Conservation (phyloP, 2,113 vertebrate genomes). For the Chamaea fasciata region DNA sequence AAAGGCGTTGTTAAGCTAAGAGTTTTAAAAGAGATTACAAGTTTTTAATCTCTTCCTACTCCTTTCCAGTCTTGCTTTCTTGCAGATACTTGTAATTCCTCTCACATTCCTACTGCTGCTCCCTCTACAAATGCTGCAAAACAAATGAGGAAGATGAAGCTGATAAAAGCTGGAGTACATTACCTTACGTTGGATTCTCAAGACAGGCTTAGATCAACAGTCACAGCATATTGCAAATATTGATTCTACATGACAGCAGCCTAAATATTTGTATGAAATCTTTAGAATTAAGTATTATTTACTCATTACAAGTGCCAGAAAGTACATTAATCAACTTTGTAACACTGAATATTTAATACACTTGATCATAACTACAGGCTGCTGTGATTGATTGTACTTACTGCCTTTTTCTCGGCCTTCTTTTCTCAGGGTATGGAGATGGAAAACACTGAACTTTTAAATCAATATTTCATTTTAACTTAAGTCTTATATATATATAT, state of each 20-base stretch:
- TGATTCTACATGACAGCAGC: background rate
- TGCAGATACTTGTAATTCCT: conserved; percentile 55
- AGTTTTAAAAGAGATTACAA: background rate
- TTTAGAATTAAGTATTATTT: background rate
- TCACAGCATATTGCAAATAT: background rate
- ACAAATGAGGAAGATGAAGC: background rate
- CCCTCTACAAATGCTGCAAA: background rate
- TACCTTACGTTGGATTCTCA: background rate
- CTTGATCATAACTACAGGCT: background rate
- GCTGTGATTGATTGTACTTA: background rate
- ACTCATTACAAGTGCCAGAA: background rate
- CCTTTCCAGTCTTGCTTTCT: conserved; percentile 23
- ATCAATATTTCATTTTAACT: background rate
- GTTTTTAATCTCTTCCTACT: conserved; percentile 15
- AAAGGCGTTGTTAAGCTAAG: background rate
- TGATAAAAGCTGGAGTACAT: background rate
- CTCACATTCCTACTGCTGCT: conserved; percentile 12
- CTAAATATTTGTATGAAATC: background rate
- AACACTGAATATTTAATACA: background rate
- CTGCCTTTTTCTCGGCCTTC: background rate
- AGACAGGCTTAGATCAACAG: background rate
- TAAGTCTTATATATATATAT: background rate
- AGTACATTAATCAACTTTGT: background rate
- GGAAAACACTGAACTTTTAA: background rate
- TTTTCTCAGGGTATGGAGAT: background rate